Evolutionary conservation across 2,888 invertebrate genomes (phyloP).

Genomic region (Nephrotoma guestfalica): DNA sequence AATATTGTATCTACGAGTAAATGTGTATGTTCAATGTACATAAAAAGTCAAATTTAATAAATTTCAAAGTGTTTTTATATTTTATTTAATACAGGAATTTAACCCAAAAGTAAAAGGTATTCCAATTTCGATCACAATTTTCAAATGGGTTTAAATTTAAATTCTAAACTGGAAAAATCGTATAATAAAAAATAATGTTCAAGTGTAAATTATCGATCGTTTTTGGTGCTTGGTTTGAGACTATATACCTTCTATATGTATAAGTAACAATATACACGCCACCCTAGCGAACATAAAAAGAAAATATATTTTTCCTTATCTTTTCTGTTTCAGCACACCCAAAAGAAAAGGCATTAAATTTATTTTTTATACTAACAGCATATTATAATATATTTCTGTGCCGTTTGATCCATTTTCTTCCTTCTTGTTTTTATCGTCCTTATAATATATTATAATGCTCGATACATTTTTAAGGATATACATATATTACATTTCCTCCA

Average conservation of each 20-base stretch:
- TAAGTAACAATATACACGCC: neutral
- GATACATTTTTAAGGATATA: neutral
- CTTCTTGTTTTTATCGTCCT: neutral
- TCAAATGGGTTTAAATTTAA: neutral
- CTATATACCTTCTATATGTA: neutral
- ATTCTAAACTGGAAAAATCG: neutral
- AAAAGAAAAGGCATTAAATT: neutral
- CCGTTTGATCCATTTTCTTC: neutral
- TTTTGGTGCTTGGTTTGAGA: neutral
- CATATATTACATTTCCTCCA: neutral
- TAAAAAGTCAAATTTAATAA: neutral
- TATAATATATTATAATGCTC: neutral
- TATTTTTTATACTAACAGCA: neutral
- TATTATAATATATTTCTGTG: neutral
- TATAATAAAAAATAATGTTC: neutral
- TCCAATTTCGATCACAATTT: neutral
- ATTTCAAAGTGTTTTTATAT: neutral
- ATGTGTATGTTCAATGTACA: neutral
- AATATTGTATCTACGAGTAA: neutral
- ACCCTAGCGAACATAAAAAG: neutral
- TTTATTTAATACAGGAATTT: neutral
- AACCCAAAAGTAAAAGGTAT: neutral
- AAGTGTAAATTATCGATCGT: neutral
- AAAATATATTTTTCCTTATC: neutral
- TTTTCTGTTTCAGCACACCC: neutral